Percentiles rank a stretch among this genome's conserved stretches.
Evolutionary conservation across 2,797 vertebrate species (phyloP).

Genomic region (Sciaenops ocellatus): DNA sequence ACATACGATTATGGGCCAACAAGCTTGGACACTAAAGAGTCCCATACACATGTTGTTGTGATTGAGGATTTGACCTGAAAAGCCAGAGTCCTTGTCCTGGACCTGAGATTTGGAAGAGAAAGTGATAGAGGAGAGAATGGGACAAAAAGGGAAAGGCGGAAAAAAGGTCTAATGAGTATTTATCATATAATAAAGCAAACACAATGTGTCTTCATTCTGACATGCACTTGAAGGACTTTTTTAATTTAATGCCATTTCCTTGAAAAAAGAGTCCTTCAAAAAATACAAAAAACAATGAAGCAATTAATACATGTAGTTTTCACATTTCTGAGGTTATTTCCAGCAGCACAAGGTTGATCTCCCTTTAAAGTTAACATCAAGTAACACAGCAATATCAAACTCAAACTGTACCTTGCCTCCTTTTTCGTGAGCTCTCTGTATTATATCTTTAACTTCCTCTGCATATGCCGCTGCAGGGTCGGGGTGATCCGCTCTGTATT

Average conservation of each 20-base stretch:
- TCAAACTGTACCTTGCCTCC: slow-evolving; percentile 88
- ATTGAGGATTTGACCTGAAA: slow-evolving; percentile 33
- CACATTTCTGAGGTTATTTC: background rate
- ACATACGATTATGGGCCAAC: slow-evolving; percentile 74
- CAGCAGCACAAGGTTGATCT: background rate
- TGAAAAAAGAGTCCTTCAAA: background rate
- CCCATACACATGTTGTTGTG: slow-evolving; percentile 35
- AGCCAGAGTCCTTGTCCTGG: slow-evolving; percentile 26
- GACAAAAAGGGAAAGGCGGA: slow-evolving; percentile 69
- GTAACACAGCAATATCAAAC: background rate
- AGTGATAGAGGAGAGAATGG: slow-evolving; percentile 69
- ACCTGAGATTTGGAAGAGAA: slow-evolving; percentile 68
- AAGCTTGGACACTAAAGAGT: slow-evolving; percentile 25
- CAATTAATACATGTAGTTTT: background rate
- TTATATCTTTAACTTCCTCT: slow-evolving; percentile 91
- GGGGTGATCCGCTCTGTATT: slow-evolving; percentile 90
- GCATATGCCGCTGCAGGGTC: slow-evolving; percentile 93
- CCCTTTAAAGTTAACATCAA: background rate
- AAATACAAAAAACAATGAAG: background rate
- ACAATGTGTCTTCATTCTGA: background rate
- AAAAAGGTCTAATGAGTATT: slow-evolving; percentile 34
- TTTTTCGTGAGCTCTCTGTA: slow-evolving; percentile 83
- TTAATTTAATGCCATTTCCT: background rate
- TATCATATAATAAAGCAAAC: background rate
- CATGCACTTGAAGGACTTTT: background rate